Conservation (phyloP, 2,113 vertebrate genomes). For the Morone chrysops region DNA sequence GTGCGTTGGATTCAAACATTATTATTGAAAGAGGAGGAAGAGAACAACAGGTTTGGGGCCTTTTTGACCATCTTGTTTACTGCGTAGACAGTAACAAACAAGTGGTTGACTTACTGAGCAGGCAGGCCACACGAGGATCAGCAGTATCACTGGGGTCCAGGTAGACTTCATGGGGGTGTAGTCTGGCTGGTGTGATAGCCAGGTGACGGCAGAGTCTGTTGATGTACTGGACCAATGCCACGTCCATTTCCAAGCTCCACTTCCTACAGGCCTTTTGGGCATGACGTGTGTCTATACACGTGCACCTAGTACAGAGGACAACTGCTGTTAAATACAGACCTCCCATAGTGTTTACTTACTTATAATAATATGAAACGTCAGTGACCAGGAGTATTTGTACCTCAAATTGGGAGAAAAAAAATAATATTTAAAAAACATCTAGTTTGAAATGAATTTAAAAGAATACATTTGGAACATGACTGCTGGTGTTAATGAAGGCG, state of each 20-base stretch:
- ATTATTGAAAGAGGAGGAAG: neutral
- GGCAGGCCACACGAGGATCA: conserved; percentile 91
- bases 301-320: conserved; percentile 85
- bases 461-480: too few species aligned
- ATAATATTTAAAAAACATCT: too few species aligned
- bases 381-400: too few species aligned
- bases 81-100: neutral
- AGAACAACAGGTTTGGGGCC: neutral
- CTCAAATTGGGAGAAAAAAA: too few species aligned
- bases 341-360: neutral
- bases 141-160: conserved; percentile 90
- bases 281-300: conserved; percentile 92
- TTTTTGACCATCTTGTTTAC: neutral
- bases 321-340: neutral
- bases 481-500: too few species aligned
- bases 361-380: neutral
- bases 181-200: conserved; percentile 93
- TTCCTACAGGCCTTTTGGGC: conserved; percentile 95
- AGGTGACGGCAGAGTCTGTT: conserved; percentile 96
- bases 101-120: conserved; percentile 86
- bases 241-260: conserved; percentile 96
- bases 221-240: conserved; percentile 93
- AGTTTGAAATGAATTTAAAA: too few species aligned
- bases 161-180: conserved; percentile 97
- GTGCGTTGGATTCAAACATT: neutral